These are phyloP conservation scores for Paralichthys olivaceus DNA, from an alignment of 2,113 vertebrate genomes.

Conservation along the genomic window DNA sequence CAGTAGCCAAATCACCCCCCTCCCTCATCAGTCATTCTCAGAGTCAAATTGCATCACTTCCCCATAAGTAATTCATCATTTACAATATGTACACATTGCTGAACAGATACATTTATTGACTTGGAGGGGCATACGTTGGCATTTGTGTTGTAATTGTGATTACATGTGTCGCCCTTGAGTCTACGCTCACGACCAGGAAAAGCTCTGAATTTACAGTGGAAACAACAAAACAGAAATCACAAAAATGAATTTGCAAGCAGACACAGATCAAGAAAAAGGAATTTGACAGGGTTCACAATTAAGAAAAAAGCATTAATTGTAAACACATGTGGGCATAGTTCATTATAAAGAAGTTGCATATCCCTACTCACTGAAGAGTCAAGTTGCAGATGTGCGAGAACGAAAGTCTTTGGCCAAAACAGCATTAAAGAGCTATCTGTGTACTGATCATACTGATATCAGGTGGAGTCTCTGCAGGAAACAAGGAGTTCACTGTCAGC, in stretches of 20 bases:
- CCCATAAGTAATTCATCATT: constrained; percentile 70
- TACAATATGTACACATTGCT: constrained; percentile 83
- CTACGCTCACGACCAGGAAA: background rate
- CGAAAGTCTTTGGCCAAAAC: constrained; percentile 73
- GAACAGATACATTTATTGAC: constrained; percentile 52
- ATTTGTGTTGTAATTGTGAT: constrained; percentile 42
- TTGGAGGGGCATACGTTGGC: constrained; percentile 28
- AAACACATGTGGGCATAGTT: constrained; percentile 76
- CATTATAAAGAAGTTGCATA: constrained; percentile 72
- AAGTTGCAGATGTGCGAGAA: constrained; percentile 48
- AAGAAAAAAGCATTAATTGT: constrained; percentile 47
- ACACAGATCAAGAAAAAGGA: constrained; percentile 26
- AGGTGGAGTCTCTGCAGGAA: constrained; percentile 37
- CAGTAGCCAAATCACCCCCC: constrained; percentile 58
- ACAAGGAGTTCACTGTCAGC: constrained; percentile 21
- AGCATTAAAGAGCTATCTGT: constrained; percentile 38
- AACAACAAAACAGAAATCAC: constrained; percentile 13
- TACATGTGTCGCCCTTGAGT: constrained; percentile 27
- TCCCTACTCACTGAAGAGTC: constrained; percentile 50
- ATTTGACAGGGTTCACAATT: constrained; percentile 27
- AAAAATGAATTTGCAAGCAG: constrained; percentile 50
- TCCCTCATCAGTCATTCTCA: constrained; percentile 45
- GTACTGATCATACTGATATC: constrained; percentile 28
- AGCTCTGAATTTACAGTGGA: constrained; percentile 44
- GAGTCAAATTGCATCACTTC: constrained; percentile 64